Conservation (phyloP, 2,113 vertebrate genomes). For the Microcebus ravelobensis region DNA sequence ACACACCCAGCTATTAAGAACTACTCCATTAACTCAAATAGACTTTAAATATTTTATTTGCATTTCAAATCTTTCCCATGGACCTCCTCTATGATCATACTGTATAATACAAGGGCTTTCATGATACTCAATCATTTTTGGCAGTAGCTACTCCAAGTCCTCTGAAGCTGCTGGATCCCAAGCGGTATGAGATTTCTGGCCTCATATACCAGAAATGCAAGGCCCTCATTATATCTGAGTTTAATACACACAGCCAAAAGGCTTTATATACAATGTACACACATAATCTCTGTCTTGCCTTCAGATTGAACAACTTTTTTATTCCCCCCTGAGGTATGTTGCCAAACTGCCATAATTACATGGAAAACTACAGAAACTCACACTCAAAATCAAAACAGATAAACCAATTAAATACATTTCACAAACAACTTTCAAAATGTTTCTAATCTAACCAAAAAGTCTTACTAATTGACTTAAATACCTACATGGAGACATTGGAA, state of each 20-base stretch:
- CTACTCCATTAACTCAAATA: background rate
- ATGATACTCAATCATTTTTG: conserved; percentile 80
- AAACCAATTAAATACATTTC: conserved; percentile 67
- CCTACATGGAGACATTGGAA: background rate
- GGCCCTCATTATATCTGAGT: conserved; percentile 80
- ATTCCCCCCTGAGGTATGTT: conserved; percentile 11
- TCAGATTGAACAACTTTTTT: conserved; percentile 74
- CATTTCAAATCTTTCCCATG: conserved; percentile 62
- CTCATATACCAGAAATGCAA: conserved; percentile 76
- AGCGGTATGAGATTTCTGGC: conserved; percentile 74
- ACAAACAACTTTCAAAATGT: conserved; percentile 62
- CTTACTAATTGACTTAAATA: conserved; percentile 36
- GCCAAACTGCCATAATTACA: conserved; percentile 77
- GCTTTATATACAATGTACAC: conserved; percentile 75
- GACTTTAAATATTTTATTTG: conserved; percentile 67
- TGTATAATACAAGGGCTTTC: conserved; percentile 73
- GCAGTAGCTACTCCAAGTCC: conserved; percentile 73
- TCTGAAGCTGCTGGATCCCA: conserved; percentile 67
- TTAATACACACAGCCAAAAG: conserved; percentile 77
- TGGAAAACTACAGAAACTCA: conserved; percentile 56
- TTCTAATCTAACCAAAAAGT: conserved; percentile 30
- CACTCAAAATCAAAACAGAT: conserved; percentile 70
- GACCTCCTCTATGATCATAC: conserved; percentile 50
- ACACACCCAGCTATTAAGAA: background rate
- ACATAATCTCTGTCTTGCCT: conserved; percentile 73